Evolutionary conservation across 2,113 vertebrate genomes (phyloP), one percentile per base, ranked within the genome.

Genomic region (Emydocephalus ijimae): DNA sequence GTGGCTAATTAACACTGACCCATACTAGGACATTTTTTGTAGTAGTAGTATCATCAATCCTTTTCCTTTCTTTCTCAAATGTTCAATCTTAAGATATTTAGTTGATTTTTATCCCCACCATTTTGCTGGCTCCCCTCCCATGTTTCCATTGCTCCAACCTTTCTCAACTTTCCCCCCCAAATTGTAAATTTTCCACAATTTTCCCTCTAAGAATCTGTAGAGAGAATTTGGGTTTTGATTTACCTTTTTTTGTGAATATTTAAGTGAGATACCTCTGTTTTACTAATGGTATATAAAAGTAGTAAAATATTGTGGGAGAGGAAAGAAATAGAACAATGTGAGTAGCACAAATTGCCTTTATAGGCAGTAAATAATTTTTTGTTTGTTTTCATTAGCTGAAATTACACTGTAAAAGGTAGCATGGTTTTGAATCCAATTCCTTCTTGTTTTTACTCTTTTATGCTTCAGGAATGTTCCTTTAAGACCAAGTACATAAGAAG

Each of bases 21-120:
- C 55, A 12, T 92, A 92, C 87, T 0, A 55, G 86, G 9, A 87
- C 54, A 93, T 94, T 4, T 0, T 69, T 69, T 59, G 2, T 26
- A 26, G 12, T 55, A 87, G 57, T 93, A 87, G 87, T 85, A 85
- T 11, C 11, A 74, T 29, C 50, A 20, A 4, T 43, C 34, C 18
- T 81, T 81, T 21, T 4, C 18, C 34, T 21, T 43, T 43, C 29
- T n/a, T 5, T 88, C 93, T 92, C 59, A 34, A 89, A 64, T 88
- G 29, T 85, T 89, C 50, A 24, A 92, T 96, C 95, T 85, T 11
- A 39, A 54, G 89, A 1, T 93, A 26, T 87, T 94, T 29, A 92
- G 1, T 3, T 34, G 29, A 0, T n/a, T 74, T 74, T 74, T 34
- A 18, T 18, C 4, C 2, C 14, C 5, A 24, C 5, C n/a, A 74